phyloP scores from a whole-genome alignment of 2,797 vertebrate genomes.

The Ptychobarbus kaznakovi region DNA sequence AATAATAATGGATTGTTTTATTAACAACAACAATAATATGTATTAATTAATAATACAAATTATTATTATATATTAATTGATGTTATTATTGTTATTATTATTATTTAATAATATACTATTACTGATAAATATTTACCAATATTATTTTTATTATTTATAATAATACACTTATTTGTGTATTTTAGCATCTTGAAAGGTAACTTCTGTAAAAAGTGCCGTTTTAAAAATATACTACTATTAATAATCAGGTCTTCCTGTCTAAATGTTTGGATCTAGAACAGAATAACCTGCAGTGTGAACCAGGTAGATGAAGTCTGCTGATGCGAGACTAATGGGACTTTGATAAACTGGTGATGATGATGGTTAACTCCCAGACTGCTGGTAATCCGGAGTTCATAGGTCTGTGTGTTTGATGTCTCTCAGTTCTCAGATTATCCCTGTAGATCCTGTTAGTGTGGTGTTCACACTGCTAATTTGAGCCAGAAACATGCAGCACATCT shows the following conservation, averaged over 20 bases:
- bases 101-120: not conserved
- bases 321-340: not conserved
- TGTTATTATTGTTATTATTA: too few relatives aligned
- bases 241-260: not conserved
- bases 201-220: not conserved
- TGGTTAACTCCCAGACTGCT: slow-evolving; percentile 6
- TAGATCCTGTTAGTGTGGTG: slow-evolving; percentile 53
- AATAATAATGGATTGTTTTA: not conserved
- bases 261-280: not conserved
- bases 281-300: not conserved
- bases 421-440: slow-evolving; percentile 53
- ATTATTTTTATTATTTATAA: not conserved
- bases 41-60: not conserved
- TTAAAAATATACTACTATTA: not conserved
- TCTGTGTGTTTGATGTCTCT: slow-evolving; percentile 40
- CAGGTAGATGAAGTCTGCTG: not conserved
- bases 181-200: not conserved
- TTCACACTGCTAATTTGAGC: slow-evolving; percentile 55
- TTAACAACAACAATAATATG: too few relatives aligned
- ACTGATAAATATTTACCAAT: not conserved
- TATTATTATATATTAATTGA: not conserved
- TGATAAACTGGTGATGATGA: slow-evolving; percentile 28
- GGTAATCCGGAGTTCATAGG: slow-evolving; percentile 25
- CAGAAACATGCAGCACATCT: slow-evolving; percentile 32
- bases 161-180: not conserved